phyloP scores from a whole-genome alignment of 2,888 invertebrate genomes.

The Lasioglossum marginatum region DNA sequence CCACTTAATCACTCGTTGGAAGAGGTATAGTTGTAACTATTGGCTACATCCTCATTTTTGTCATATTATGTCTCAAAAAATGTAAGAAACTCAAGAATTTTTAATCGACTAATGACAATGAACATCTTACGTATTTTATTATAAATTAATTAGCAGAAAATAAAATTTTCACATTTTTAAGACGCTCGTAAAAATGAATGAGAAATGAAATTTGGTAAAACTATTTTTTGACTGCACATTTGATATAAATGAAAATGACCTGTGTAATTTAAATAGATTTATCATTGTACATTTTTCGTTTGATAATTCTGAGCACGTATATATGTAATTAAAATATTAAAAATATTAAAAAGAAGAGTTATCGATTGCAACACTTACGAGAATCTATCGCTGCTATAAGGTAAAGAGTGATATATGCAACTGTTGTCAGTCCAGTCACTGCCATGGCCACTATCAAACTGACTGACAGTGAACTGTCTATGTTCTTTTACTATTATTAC shows the following conservation, averaged over 20 bases:
- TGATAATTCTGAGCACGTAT: neutral
- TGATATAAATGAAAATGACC: neutral
- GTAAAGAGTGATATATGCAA: constrained; percentile 56
- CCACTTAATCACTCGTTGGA: constrained; percentile 64
- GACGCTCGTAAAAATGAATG: neutral
- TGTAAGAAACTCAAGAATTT: neutral
- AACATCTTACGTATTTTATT: neutral
- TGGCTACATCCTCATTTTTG: constrained; percentile 1
- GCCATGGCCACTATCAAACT: constrained; percentile 64
- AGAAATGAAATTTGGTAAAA: neutral
- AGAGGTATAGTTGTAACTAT: constrained; percentile 25
- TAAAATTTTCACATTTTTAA: neutral
- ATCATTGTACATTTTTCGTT: neutral
- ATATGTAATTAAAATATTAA: constrained; percentile 18
- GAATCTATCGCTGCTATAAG: constrained; percentile 44
- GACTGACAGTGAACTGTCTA: constrained; percentile 49
- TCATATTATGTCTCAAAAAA: neutral
- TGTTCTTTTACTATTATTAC: constrained; percentile 56
- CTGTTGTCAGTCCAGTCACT: constrained; percentile 64
- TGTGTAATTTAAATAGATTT: neutral
- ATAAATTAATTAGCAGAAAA: neutral
- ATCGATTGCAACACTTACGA: constrained; percentile 62
- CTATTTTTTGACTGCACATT: neutral
- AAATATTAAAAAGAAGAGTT: constrained; percentile 24
- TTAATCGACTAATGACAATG: neutral